These are phyloP conservation scores for Hesperophylax magnus DNA, from an alignment of 1,140 invertebrate species.

Conservation along the genomic window DNA sequence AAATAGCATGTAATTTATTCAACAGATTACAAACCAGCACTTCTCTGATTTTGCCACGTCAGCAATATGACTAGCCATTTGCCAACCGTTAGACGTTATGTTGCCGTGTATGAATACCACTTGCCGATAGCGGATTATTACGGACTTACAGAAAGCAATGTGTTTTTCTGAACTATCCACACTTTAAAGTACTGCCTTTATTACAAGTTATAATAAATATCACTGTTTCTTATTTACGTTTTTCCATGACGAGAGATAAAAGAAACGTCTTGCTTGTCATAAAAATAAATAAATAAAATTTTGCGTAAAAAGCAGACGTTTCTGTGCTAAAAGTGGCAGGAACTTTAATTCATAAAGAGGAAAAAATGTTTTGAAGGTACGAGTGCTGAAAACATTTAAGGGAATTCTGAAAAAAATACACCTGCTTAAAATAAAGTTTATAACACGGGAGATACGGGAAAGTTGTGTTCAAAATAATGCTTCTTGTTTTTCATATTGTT, in stretches of 20 bases:
- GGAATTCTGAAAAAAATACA: neutral
- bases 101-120: neutral
- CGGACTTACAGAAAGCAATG: neutral
- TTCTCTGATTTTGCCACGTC: neutral
- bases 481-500: too few species aligned
- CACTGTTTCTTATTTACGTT: too few species aligned
- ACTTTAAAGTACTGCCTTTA: neutral
- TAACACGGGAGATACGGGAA: neutral
- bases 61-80: constrained; percentile 13
- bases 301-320: too few species aligned
- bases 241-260: too few species aligned
- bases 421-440: neutral
- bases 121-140: neutral
- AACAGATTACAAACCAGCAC: constrained; percentile 1
- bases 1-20: constrained; percentile 6
- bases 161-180: constrained; percentile 7
- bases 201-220: neutral
- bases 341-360: too few species aligned
- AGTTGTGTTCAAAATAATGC: neutral
- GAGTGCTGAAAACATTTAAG: too few species aligned
- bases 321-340: too few species aligned
- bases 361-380: too few species aligned
- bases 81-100: neutral
- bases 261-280: too few species aligned
- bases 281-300: too few species aligned